phyloP scores from a whole-genome alignment of 2,113 vertebrate species.

The Melierax canorus region DNA sequence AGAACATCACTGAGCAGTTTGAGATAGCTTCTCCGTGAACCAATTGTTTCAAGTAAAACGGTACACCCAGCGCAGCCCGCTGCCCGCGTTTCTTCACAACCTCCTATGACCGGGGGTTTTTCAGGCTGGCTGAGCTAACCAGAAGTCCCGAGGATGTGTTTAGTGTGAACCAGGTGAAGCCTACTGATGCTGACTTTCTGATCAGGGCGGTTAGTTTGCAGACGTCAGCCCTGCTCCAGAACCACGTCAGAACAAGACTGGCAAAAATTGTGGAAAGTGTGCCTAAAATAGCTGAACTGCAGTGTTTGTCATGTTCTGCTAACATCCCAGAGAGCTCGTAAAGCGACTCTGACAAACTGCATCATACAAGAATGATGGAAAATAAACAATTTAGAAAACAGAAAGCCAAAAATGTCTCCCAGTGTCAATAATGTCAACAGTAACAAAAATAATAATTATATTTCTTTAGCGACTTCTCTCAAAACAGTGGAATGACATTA shows the following conservation, averaged over 20 bases:
- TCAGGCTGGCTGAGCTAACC: background rate
- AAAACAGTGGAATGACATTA: background rate
- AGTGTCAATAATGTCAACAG: background rate
- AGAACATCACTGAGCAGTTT: background rate
- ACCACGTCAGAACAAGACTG: background rate
- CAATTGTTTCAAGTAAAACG: background rate
- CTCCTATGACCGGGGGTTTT: background rate
- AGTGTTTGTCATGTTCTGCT: background rate
- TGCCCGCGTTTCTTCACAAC: fast-evolving
- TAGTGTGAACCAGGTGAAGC: background rate
- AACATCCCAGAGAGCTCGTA: background rate
- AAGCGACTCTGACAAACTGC: background rate
- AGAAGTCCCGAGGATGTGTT: background rate
- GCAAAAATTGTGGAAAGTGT: background rate
- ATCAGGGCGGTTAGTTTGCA: background rate
- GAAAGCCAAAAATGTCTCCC: background rate
- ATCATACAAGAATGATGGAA: background rate
- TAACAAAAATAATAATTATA: background rate
- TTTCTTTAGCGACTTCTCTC: background rate
- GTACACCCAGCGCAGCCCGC: background rate
- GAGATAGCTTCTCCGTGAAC: background rate
- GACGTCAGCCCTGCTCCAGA: background rate
- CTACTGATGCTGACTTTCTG: background rate
- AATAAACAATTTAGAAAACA: background rate
- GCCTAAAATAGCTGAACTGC: background rate